These are phyloP conservation scores for Congeria kusceri DNA, from an alignment of 2,888 invertebrate genomes.

Conservation along the genomic window DNA sequence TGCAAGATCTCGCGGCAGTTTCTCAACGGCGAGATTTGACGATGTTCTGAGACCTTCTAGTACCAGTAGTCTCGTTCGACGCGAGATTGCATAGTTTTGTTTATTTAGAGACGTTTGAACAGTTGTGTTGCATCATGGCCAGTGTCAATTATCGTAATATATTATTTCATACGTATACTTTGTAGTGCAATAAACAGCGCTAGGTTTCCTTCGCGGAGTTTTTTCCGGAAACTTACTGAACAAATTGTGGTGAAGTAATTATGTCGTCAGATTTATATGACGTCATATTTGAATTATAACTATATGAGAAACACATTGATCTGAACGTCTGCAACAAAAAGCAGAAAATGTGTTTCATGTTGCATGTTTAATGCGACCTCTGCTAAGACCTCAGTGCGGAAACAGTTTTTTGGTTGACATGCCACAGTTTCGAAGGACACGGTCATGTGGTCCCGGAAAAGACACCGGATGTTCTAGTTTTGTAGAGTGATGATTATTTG, in stretches of 20 bases:
- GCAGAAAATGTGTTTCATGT: neutral
- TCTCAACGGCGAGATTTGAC: no score
- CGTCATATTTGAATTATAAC: no score
- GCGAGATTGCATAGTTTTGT: neutral
- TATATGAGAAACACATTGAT: no score
- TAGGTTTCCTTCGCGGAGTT: neutral
- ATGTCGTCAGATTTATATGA: no score
- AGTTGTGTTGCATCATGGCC: neutral
- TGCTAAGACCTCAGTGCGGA: no score
- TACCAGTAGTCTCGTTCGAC: neutral
- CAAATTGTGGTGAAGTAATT: no score
- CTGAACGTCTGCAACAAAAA: neutral
- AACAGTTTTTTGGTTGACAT: no score
- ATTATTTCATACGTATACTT: neutral
- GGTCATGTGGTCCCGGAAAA: no score
- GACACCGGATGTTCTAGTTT: no score
- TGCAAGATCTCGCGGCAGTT: neutral
- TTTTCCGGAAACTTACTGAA: neutral
- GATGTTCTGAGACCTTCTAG: neutral
- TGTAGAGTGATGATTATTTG: no score
- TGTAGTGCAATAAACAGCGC: constrained; percentile 8
- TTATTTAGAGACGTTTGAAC: neutral
- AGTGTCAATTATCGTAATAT: neutral
- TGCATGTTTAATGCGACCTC: no score
- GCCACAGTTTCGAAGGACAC: no score